Evolutionary conservation across 2,888 invertebrate genomes (phyloP).

Genomic region (Matsumyia berberina): DNA sequence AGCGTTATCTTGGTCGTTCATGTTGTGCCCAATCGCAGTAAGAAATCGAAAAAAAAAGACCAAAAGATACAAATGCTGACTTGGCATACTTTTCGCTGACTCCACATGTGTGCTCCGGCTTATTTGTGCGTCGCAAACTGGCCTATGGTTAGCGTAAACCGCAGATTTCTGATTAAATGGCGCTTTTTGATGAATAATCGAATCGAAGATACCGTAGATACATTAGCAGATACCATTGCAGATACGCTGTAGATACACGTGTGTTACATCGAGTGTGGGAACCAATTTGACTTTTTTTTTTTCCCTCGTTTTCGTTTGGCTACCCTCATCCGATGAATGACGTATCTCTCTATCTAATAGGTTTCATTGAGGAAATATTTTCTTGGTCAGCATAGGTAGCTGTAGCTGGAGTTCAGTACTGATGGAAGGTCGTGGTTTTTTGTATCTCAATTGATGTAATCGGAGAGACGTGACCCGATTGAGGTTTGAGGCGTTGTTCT

Average conservation of each 20-base stretch:
- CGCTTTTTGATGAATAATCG: conserved; percentile 33
- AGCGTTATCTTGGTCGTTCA: conserved; percentile 37
- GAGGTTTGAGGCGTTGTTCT: neutral
- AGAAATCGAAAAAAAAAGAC: conserved; percentile 12
- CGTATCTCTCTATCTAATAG: conserved; percentile 62
- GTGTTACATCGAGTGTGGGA: conserved; percentile 38
- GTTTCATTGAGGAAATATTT: conserved; percentile 30
- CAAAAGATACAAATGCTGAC: conserved; percentile 31
- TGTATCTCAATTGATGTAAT: conserved; percentile 37
- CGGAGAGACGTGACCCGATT: conserved; percentile 45
- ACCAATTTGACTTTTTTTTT: conserved; percentile 6
- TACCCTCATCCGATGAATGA: conserved; percentile 39
- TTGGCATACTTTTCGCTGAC: conserved; percentile 60
- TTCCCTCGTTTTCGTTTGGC: neutral
- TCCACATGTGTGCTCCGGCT: conserved; percentile 16
- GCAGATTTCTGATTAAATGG: conserved; percentile 49
- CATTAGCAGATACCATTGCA: neutral
- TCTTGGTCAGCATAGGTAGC: conserved; percentile 40
- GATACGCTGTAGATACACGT: conserved; percentile 19
- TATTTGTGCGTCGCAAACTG: conserved; percentile 37
- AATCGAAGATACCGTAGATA: conserved; percentile 19
- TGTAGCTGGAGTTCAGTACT: conserved; percentile 39
- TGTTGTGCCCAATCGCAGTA: conserved; percentile 39
- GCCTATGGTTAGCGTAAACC: conserved; percentile 28
- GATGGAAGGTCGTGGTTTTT: conserved; percentile 14